Evolutionary conservation across 2,888 invertebrate species (phyloP), one percentile per base, ranked within the genome.

Genomic region (Tetranychus piercei): DNA sequence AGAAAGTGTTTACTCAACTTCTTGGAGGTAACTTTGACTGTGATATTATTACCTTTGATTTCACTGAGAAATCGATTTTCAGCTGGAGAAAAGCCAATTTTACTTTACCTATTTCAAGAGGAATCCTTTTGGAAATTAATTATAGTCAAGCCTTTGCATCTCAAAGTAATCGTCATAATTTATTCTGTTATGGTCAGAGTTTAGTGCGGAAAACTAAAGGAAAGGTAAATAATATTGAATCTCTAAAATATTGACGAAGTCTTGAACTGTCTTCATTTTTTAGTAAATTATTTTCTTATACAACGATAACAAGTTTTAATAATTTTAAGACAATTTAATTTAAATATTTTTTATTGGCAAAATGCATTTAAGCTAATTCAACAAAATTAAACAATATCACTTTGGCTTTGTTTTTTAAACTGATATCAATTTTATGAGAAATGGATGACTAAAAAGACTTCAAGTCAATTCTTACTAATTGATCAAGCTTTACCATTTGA

Each of bases 41-140:
- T 74, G 77, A 77, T 71, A 44, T 77, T 18, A 66, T 77, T 11
- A 71, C 72, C 4, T 75, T 76, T 67, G 45, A 73, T 23, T 75
- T 76, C 5, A 72, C 22, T 22, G 70, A 72, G n/a, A 75, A 15
- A 66, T 43, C 45, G 18, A 34, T 15, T 71, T 44, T 71, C 71
- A 67, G 34, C 9, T 66, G 75, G n/a, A 67, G 67, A 20, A 74
- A 74, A 44, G 72, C 74, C 8, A 75, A 73, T 44, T 74, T 75
- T 74, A 43, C 70, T 20, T 11, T 75, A 74, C 76, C 76, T 1
- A 73, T 73, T n/a, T 71, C 75, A 6, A 75, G 73, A 75, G 77
- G 76, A 8, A 73, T 76, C 44, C 70, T 74, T 55, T 44, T 77
- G 11, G 77, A 77, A 73, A 73, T 77, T 22, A 77, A 76, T 73